phyloP scores from a whole-genome alignment of 2,888 invertebrate genomes.

The Sericinus montela region DNA sequence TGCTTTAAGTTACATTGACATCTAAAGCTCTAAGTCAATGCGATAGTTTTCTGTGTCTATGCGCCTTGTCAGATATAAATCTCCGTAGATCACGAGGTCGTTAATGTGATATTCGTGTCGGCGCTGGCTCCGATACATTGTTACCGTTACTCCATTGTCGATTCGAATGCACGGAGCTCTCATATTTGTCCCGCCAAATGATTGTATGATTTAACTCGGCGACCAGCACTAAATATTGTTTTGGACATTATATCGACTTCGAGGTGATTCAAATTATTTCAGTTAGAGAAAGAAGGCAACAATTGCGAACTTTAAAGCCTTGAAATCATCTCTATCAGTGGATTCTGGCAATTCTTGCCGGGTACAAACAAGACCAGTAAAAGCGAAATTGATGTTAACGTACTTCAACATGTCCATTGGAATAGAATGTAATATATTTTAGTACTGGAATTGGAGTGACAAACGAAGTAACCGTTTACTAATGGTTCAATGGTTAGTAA shows the following conservation, averaged over 20 bases:
- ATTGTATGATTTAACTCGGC: constrained; percentile 52
- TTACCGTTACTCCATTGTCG: constrained; percentile 73
- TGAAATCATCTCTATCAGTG: too few species aligned
- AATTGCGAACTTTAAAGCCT: too few species aligned
- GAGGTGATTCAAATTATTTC: not conserved
- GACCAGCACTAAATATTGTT: constrained; percentile 30
- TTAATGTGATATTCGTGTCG: constrained; percentile 77
- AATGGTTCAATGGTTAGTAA: too few species aligned
- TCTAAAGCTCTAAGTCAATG: constrained; percentile 9
- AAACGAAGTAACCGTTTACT: too few species aligned
- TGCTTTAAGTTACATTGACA: constrained; percentile 20
- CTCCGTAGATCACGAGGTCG: constrained; percentile 72
- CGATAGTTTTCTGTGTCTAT: constrained; percentile 22
- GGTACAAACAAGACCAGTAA: too few species aligned
- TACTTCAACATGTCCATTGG: too few species aligned
- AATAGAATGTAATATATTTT: too few species aligned
- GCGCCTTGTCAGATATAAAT: constrained; percentile 66
- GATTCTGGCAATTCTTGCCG: too few species aligned
- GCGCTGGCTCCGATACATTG: constrained; percentile 51
- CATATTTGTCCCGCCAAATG: constrained; percentile 63
- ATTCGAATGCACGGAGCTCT: constrained; percentile 64
- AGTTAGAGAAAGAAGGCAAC: too few species aligned
- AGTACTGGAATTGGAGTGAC: too few species aligned
- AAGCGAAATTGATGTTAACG: too few species aligned
- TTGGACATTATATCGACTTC: not conserved